Base-by-base conservation (phyloP, 2,888 invertebrate genomes). In the Aethes cnicana region DNA sequence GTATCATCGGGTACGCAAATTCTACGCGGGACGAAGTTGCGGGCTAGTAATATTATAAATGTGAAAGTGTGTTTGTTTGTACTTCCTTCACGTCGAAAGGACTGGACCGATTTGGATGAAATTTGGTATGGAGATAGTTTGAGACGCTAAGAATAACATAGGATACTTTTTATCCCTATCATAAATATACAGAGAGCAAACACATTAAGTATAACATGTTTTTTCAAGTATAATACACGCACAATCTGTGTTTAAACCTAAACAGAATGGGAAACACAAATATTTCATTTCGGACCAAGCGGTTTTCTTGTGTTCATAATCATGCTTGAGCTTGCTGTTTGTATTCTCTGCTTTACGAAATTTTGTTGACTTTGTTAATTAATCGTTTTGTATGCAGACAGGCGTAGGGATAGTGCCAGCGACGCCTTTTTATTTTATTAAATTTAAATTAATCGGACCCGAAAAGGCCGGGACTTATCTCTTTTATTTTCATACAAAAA, bases 301-400 rank as follows among this genome's bases (percentile, higher is more conserved):
- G 59, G 63, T 72, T 66, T 74, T 76, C 75, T 76, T 76, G 72
- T 68, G 68, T 66, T 66, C 68, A 70, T 72, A 67, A 65, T 71
- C 62, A 62, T 64, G 65, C 63, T 64, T 46, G 63, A 66, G 70
- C 68, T 74, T 66, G 67, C 59, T 55, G 59, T 65, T 66, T 68
- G 69, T 67, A 72, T 73, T 74, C 69, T 69, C 68, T 69, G 72
- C 74, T 75, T 78, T 64, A 68, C 64, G 70, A 72, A 78, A 79
- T 78, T 77, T 78, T 79, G 83, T 83, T 81, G 75, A 79, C 76
- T 74, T 77, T 81, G 76, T 78, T 85, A 84, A 85, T 85, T 82
- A 84, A 81, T 80, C 79, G 77, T 79, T 84, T 84, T 78, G 78
- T 81, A 85, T 84, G 81, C 83, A 77, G 76, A 77, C 75, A 64